Evolutionary conservation across 1,140 invertebrate species (phyloP).

Genomic region (Cotesia chilonis): DNA sequence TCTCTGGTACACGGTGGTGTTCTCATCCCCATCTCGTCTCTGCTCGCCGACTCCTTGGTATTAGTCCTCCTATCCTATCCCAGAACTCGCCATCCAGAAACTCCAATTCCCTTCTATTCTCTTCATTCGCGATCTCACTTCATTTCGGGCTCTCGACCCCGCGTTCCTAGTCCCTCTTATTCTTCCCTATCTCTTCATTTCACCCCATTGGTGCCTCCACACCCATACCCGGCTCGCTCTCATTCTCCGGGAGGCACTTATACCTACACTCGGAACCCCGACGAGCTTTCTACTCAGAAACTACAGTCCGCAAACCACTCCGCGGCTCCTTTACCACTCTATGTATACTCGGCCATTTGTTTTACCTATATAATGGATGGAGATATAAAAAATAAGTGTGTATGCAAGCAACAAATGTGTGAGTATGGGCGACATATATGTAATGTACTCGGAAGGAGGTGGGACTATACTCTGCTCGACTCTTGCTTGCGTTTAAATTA

Average conservation of each 20-base stretch:
- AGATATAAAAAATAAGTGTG: not conserved
- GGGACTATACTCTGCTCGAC: not conserved
- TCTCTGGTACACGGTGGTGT: not conserved
- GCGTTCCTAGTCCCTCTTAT: slow-evolving; percentile 22
- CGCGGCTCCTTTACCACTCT: slow-evolving; percentile 24
- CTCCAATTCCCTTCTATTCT: not conserved
- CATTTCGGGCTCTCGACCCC: not conserved
- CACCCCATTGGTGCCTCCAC: slow-evolving; percentile 30
- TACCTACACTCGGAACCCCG: not conserved
- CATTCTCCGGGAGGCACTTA: not conserved
- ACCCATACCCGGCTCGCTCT: not conserved
- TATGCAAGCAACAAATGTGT: not conserved
- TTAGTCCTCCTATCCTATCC: not conserved
- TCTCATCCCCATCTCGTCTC: not conserved
- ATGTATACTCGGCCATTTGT: slow-evolving; percentile 22
- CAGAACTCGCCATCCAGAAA: not conserved
- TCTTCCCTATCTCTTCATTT: slow-evolving; percentile 39
- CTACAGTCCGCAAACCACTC: slow-evolving; percentile 22
- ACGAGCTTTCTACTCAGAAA: slow-evolving; percentile 9
- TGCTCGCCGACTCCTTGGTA: not conserved
- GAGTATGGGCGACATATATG: slow-evolving; percentile 27
- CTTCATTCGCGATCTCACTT: not conserved
- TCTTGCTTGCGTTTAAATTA: slow-evolving; percentile 54
- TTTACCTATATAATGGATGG: slow-evolving; percentile 22
- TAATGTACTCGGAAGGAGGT: slow-evolving; percentile 29